Conservation (phyloP, 2,797 vertebrate species). For the Leptatherina wallacei region DNA sequence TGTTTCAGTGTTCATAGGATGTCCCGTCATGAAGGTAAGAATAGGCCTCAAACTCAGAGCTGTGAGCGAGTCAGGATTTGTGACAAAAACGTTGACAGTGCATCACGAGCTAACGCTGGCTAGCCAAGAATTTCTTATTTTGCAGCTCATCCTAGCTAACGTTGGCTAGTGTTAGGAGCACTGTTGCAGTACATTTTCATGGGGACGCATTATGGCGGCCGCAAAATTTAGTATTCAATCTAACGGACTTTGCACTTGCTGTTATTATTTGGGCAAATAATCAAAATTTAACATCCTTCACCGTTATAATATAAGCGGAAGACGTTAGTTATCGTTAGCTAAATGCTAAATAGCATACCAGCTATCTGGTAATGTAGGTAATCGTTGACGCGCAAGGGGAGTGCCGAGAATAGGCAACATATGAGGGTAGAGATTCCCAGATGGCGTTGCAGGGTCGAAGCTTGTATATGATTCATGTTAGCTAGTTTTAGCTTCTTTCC, state of each 20-base stretch:
- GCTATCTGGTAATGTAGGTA: constrained; percentile 58
- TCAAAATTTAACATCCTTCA: constrained; percentile 1
- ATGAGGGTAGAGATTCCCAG: constrained; percentile 18
- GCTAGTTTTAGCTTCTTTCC: constrained; percentile 20
- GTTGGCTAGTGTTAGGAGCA: constrained; percentile 45
- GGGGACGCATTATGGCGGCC: constrained; percentile 45
- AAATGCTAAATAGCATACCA: constrained; percentile 45
- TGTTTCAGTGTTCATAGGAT: constrained; percentile 83
- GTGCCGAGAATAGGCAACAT: constrained; percentile 46
- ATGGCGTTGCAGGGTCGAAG: constrained; percentile 6
- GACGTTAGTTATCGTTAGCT: constrained; percentile 47
- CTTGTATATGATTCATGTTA: constrained; percentile 7
- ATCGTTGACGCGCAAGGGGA: constrained; percentile 56
- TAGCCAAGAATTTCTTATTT: constrained; percentile 68
- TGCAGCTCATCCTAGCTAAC: constrained; percentile 64
- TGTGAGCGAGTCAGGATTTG: constrained; percentile 5
- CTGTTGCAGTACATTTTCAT: constrained; percentile 41
- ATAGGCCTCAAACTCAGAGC: neutral
- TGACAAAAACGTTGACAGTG: constrained; percentile 42
- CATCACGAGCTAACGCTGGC: constrained; percentile 60
- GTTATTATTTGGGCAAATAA: neutral
- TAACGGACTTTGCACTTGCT: neutral
- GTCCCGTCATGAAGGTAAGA: constrained; percentile 93
- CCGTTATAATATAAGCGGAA: constrained; percentile 53
- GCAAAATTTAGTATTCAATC: constrained; percentile 1